A percentile compares a stretch with the other conserved stretches of the same genome.
phyloP scores from a whole-genome alignment of 1,140 invertebrate species.

The Trachelipus rathkii region DNA sequence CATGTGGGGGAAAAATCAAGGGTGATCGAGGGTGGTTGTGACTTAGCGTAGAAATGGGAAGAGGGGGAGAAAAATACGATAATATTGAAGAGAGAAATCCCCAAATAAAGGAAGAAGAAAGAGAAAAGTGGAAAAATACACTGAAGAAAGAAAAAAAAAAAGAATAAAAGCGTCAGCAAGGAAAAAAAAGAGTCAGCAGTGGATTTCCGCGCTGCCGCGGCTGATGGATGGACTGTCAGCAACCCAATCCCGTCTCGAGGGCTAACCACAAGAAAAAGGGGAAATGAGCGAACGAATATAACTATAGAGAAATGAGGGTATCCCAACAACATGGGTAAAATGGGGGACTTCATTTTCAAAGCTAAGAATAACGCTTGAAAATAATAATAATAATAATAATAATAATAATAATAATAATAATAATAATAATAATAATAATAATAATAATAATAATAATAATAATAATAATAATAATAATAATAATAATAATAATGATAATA shows the following conservation, averaged over 20 bases:
- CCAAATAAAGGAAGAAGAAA: not conserved
- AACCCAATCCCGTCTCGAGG: constrained; percentile 33
- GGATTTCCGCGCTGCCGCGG: constrained; percentile 37
- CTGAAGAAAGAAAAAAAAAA: not conserved
- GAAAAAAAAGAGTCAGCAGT: constrained; percentile 32
- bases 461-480: not conserved
- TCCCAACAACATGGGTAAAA: not conserved
- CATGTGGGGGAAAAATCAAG: no score
- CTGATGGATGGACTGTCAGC: constrained; percentile 40
- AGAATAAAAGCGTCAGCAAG: not conserved
- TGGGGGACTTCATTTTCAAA: not conserved
- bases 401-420: not conserved
- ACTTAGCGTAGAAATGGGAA: not conserved
- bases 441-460: not conserved
- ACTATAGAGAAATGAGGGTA: not conserved
- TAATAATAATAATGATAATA: not conserved
- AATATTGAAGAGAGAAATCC: not conserved
- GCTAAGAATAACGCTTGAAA: not conserved
- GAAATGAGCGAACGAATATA: not conserved
- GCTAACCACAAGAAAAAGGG: constrained; percentile 1
- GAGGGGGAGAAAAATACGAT: not conserved
- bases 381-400: constrained; percentile 1
- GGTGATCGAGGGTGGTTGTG: no score
- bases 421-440: not conserved
- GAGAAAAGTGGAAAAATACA: not conserved